Conservation (phyloP, 2,888 invertebrate genomes). For the Yponomeuta evonymella region DNA sequence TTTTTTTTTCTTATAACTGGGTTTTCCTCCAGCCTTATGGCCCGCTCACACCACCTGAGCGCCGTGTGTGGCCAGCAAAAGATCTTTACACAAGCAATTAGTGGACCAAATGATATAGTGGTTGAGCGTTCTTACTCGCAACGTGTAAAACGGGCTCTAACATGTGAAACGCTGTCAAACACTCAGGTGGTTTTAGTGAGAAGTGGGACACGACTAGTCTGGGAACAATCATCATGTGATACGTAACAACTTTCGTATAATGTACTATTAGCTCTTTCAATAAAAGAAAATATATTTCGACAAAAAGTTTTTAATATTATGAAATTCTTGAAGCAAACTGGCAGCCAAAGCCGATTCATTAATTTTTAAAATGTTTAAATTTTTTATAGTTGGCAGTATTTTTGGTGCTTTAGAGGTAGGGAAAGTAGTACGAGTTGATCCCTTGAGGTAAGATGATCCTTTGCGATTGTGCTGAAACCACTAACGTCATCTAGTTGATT, state of each 20-base stretch:
- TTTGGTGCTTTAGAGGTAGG: too few species aligned
- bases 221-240: background rate
- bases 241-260: background rate
- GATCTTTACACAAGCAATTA: constrained; percentile 31
- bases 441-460: too few species aligned
- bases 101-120: constrained; percentile 33
- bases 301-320: too few species aligned
- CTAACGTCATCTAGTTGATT: too few species aligned
- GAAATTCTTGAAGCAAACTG: too few species aligned
- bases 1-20: background rate
- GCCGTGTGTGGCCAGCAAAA: constrained; percentile 34
- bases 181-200: constrained; percentile 7
- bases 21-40: constrained; percentile 6
- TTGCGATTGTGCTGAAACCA: too few species aligned
- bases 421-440: too few species aligned
- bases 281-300: too few species aligned
- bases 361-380: too few species aligned
- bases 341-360: too few species aligned
- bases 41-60: constrained; percentile 19
- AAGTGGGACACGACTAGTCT: background rate
- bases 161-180: constrained; percentile 31
- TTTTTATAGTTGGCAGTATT: too few species aligned
- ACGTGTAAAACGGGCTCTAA: constrained; percentile 31
- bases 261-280: too few species aligned
- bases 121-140: constrained; percentile 24